Base-by-base conservation (phyloP, 2,797 vertebrate species). In the Syngnathus rostellatus region DNA sequence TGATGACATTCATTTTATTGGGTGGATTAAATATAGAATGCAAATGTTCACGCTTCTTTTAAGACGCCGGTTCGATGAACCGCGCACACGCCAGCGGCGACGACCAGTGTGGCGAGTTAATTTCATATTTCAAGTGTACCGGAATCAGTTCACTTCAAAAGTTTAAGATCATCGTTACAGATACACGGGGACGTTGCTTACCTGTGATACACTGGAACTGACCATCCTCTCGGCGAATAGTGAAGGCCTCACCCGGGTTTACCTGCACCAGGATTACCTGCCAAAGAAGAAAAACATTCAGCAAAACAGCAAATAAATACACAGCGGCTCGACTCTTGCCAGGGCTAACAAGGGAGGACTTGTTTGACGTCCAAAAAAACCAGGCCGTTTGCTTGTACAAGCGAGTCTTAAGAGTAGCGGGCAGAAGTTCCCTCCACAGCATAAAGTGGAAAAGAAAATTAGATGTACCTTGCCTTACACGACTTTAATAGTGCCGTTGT, bases 201-300 rank as follows among this genome's bases (percentile, higher is more conserved):
- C 96, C 96, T 96, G 95, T 94, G 93, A 98, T 97, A 93, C 93
- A 98, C 89, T 98, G 96, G 92, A 91, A 94, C 72, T 98, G 96
- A 90, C 96, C 96, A 96, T 98, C 96, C 90, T 98, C 96, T 93
- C 95, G 93, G 92, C 94, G 93, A 92, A 98, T 98, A 81, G 96
- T 98, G 91, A 98, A 98, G 87, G 96, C 92, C 90, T 98, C 96
- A 85, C 96, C 96, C 90, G 96, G 95, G 88, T 98, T 98, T 91
- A 98, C 96, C 90, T 98, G 96, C 88, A 98, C 96, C 93, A 98
- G 93, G 92, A 98, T 98, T 92, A 98, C 96, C 96, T 98, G 87
- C 77, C 19, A 69, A 86, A 77, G n/a, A 58, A 2, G 10, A 59
- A 41, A 5, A 43, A 11, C 39, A 62, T 62, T 62, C 19, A 43